phyloP scores from a whole-genome alignment of 2,797 vertebrate species.

The Eulemur mongoz region DNA sequence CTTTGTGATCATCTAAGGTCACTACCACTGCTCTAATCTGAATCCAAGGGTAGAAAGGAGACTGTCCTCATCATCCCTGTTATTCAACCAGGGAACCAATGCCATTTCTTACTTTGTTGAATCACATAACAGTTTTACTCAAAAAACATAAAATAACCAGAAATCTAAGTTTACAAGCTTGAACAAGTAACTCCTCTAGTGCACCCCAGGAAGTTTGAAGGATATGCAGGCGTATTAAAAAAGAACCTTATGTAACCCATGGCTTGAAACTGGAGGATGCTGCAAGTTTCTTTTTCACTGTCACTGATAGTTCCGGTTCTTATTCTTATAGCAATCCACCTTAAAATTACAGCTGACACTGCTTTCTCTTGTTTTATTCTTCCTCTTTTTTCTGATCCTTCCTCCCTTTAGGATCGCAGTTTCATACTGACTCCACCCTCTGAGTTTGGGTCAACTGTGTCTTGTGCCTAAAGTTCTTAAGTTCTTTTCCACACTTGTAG shows the following conservation, averaged over 20 bases:
- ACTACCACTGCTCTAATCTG: neutral
- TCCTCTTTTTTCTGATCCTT: neutral
- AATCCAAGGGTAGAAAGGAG: neutral
- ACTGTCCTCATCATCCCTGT: rapidly evolving
- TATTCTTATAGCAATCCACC: neutral
- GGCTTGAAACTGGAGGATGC: neutral
- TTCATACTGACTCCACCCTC: neutral
- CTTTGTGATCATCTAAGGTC: neutral
- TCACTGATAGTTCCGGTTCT: neutral
- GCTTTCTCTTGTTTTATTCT: neutral
- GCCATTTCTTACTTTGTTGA: neutral
- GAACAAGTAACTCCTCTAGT: neutral
- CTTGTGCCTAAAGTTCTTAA: neutral
- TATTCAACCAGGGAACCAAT: neutral
- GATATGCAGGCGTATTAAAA: neutral
- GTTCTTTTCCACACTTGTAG: neutral
- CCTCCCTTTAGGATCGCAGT: neutral
- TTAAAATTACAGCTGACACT: neutral
- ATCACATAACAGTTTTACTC: neutral
- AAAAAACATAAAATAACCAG: neutral
- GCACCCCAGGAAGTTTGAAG: neutral
- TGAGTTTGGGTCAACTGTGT: neutral
- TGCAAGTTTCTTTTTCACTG: neutral
- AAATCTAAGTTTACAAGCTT: neutral
- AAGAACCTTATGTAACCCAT: neutral